A percentile compares a stretch with the other conserved stretches of the same genome.
Conservation (phyloP, 2,888 invertebrate species). For the Tachina fera region DNA sequence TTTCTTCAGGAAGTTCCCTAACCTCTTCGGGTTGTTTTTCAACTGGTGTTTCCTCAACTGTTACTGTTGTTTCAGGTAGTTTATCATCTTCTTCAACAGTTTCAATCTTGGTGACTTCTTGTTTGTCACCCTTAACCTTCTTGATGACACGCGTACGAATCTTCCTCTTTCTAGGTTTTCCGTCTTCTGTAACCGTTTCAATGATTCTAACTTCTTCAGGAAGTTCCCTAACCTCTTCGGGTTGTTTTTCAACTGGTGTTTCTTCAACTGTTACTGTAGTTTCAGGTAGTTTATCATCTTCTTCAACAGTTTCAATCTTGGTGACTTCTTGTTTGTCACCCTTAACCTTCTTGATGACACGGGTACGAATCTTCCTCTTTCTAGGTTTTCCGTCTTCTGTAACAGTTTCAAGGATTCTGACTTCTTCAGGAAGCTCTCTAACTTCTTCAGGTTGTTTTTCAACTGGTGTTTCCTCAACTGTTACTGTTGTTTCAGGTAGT, state of each 20-base stretch:
- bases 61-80: slow-evolving; percentile 29
- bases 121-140: slow-evolving; percentile 24
- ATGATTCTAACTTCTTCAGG: slow-evolving; percentile 27
- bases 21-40: slow-evolving; percentile 5
- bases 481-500: slow-evolving; percentile 31
- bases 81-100: slow-evolving; percentile 40
- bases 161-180: slow-evolving; percentile 24
- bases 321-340: slow-evolving; percentile 40
- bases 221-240: not conserved
- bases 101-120: slow-evolving; percentile 36
- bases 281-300: slow-evolving; percentile 28
- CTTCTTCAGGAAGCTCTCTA: slow-evolving; percentile 21
- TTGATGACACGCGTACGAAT: slow-evolving; percentile 29
- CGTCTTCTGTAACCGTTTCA: slow-evolving; percentile 21
- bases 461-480: not conserved
- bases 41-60: slow-evolving; percentile 3
- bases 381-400: slow-evolving; percentile 13
- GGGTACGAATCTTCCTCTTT: slow-evolving; percentile 37
- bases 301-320: slow-evolving; percentile 32
- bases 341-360: slow-evolving; percentile 30
- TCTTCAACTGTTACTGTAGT: slow-evolving; percentile 30
- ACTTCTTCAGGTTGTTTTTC: slow-evolving; percentile 10
- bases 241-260: not conserved
- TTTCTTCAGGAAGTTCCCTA: slow-evolving; percentile 17
- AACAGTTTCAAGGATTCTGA: slow-evolving; percentile 16